Base-by-base conservation (phyloP, 1,140 invertebrate species). In the Eurytemora carolleeae region DNA sequence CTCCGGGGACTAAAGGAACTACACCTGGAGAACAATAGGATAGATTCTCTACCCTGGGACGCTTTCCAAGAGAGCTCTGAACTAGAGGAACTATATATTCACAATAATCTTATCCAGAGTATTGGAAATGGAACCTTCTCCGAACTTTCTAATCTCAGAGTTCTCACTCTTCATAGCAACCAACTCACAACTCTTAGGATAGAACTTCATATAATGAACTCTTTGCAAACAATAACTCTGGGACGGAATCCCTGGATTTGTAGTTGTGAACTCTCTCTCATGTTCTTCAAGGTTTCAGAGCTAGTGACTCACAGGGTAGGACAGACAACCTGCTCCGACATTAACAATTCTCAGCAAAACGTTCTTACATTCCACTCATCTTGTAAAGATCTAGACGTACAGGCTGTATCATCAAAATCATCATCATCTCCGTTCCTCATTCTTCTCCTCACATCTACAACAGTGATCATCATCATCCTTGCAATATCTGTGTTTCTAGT, bases 231-330 rank as follows among this genome's bases (percentile, higher is more conserved):
- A 67, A 71, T 88, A 60, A 81, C 77, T 0, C 71, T 92, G 24
- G 77, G 83, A 0, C 78, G 76, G 2, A 93, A 92, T 71, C 85
- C 84, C 1, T 93, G 87, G 87, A 82, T 81, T 24, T 92, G 89
- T 71, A 82, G 86, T 61, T 92, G 89, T 73, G 81, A 84, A 64
- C 88, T 85, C 7, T 44, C 31, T 7, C 31, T 44, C 7, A 12
- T 44, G 7, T 44, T 44, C n/a, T n/a, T 12, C 7, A 7, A n/a
- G 7, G 31, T 44, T 44, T 44, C 31, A 7, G 31, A 44, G 7
- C 7, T 7, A 7, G n/a, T n/a, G 7, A 7, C 7, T 12, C 31
- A 44, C 7, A 44, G 31, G n/a, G 31, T 44, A n/a, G 31, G 7
- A n/a, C 31, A 44, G 7, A 44, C n/a, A 12, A 44, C n/a, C 7